Conservation (phyloP, 1,140 invertebrate genomes). For the Lethrus apterus region DNA sequence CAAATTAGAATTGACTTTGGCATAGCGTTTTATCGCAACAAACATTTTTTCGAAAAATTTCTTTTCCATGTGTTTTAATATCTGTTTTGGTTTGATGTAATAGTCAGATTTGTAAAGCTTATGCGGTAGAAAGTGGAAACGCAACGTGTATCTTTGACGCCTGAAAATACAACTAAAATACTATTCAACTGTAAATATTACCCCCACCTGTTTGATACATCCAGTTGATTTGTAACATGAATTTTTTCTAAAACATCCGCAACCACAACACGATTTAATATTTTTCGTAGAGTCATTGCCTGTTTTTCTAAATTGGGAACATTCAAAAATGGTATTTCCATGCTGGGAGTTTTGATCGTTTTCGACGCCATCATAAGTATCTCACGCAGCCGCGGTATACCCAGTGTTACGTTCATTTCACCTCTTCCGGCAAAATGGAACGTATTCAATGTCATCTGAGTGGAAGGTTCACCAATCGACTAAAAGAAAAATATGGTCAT, state of each 20-base stretch:
- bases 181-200: background rate
- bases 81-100: conserved; percentile 56
- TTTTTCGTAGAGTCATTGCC: conserved; percentile 60
- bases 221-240: conserved; percentile 55
- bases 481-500: no score
- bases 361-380: conserved; percentile 93
- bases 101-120: conserved; percentile 65
- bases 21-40: conserved; percentile 37
- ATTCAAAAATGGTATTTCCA: conserved; percentile 80
- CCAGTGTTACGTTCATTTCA: conserved; percentile 99
- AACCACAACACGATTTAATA: conserved; percentile 69
- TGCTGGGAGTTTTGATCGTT: conserved; percentile 89
- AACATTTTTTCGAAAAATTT: conserved; percentile 59
- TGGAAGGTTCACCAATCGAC: conserved; percentile 97
- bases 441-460: conserved; percentile 99
- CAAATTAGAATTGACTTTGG: conserved; percentile 31
- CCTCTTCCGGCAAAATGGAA: conserved; percentile 99
- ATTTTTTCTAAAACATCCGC: conserved; percentile 71
- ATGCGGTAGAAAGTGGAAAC: conserved; percentile 66
- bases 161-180: conserved; percentile 20
- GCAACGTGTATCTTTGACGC: conserved; percentile 50
- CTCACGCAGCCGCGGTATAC: conserved; percentile 93
- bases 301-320: conserved; percentile 49
- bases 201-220: conserved; percentile 46
- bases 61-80: conserved; percentile 61